Percentiles rank a stretch among this genome's conserved stretches.
phyloP scores from a whole-genome alignment of 64 coral and sea anemone genomes.

The Pocillopora verrucosa region DNA sequence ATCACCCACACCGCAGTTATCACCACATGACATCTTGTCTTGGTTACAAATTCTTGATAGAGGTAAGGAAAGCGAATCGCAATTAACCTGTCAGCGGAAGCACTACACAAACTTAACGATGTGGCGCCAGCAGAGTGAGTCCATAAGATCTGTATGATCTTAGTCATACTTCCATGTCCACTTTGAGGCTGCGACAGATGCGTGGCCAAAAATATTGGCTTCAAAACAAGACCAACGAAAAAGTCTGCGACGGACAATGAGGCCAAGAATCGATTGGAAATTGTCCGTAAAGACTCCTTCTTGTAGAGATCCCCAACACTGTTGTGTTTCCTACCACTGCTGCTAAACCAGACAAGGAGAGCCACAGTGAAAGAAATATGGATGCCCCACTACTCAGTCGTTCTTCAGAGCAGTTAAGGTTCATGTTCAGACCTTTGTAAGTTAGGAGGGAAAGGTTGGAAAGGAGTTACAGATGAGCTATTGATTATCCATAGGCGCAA shows the following conservation, averaged over 20 bases:
- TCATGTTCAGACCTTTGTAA: not conserved
- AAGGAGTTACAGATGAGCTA: too few species aligned
- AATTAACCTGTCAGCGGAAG: constrained; percentile 8
- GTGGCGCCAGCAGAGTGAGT: not conserved
- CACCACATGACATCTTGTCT: not conserved
- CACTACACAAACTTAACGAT: not conserved
- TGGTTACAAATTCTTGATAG: constrained; percentile 15
- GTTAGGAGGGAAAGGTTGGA: too few species aligned
- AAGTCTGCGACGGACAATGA: constrained; percentile 10
- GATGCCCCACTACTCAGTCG: not conserved
- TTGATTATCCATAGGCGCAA: too few species aligned
- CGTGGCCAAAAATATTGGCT: not conserved
- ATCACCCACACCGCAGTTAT: not conserved
- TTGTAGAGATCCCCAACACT: constrained; percentile 4
- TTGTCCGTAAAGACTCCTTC: not conserved
- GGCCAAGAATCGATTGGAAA: constrained; percentile 3
- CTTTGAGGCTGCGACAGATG: not conserved
- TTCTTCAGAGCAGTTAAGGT: not conserved
- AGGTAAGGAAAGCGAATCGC: constrained; percentile 1
- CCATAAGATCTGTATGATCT: not conserved
- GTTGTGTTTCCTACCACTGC: constrained; percentile 10
- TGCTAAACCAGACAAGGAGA: not conserved
- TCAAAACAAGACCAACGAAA: not conserved
- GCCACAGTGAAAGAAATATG: not conserved
- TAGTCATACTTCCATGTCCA: too few species aligned